phyloP scores from a whole-genome alignment of 2,797 vertebrate genomes.

The Zenarchopterus dispar region DNA sequence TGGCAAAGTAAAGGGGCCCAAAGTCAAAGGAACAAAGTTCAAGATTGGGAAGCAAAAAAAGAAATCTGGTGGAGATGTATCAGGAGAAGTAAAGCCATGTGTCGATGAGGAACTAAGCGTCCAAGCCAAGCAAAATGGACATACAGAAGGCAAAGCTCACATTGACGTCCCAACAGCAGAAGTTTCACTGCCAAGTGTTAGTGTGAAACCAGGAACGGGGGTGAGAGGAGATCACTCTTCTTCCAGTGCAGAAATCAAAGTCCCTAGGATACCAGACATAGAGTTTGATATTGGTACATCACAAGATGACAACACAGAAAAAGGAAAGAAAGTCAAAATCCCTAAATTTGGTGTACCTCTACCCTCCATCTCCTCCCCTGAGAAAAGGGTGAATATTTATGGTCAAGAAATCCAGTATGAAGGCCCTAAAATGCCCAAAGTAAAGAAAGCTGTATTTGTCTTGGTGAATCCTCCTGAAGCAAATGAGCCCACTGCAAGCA shows the following conservation, averaged over 20 bases:
- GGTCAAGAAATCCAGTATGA: conserved; percentile 72
- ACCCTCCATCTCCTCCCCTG: conserved; percentile 72
- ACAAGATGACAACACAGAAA: conserved; percentile 51
- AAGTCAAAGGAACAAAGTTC: conserved; percentile 79
- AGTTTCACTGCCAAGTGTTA: conserved; percentile 35
- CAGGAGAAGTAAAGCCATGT: conserved; percentile 47
- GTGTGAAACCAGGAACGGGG: conserved; percentile 23
- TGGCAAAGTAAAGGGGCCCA: conserved; percentile 69
- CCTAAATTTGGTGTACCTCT: conserved; percentile 83
- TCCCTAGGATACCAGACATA: conserved; percentile 76
- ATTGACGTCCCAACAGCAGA: conserved; percentile 27
- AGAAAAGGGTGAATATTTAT: conserved; percentile 57
- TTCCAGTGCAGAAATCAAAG: conserved; percentile 51
- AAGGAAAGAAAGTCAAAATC: conserved; percentile 80
- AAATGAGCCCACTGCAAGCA: conserved; percentile 43
- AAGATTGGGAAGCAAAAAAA: conserved; percentile 79
- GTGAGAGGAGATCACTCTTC: conserved; percentile 25
- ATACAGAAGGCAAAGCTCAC: conserved; percentile 44
- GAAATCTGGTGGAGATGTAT: conserved; percentile 59
- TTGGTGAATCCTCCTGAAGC: conserved; percentile 72
- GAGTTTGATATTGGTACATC: conserved; percentile 78
- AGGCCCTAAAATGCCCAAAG: conserved; percentile 78
- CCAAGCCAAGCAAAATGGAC: conserved; percentile 44
- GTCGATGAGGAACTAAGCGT: conserved; percentile 24
- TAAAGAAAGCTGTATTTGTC: conserved; percentile 82